These are phyloP conservation scores for Campylomormyrus numenius DNA, from an alignment of 2,113 vertebrate genomes.

Conservation along the genomic window DNA sequence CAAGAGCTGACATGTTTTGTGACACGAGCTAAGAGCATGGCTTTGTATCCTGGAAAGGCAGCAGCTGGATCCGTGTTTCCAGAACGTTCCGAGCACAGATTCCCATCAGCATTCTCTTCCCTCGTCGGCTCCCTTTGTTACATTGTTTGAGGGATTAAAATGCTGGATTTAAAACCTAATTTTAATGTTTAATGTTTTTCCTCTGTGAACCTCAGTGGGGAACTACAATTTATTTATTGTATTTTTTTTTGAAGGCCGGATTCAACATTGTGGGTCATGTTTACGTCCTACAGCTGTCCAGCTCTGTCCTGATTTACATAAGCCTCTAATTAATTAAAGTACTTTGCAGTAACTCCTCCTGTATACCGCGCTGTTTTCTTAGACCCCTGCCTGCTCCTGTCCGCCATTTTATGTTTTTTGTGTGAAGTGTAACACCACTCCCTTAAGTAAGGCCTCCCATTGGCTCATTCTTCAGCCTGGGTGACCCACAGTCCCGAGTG, in stretches of 20 bases:
- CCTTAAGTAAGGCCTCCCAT: neutral
- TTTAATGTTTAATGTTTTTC: neutral
- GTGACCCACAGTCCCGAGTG: neutral
- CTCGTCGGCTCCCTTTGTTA: slow-evolving; percentile 2
- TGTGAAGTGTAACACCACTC: neutral
- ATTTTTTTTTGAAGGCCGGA: neutral
- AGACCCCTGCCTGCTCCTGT: neutral
- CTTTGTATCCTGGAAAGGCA: slow-evolving; percentile 19
- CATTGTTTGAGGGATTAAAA: slow-evolving; percentile 20
- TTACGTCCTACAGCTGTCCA: neutral
- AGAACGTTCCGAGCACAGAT: neutral
- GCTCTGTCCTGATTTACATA: neutral
- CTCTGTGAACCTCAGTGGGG: neutral
- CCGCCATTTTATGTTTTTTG: neutral
- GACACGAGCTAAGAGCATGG: slow-evolving; percentile 10
- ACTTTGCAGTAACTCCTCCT: neutral
- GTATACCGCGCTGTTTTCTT: neutral
- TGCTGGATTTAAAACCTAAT: slow-evolving; percentile 24
- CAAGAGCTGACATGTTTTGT: neutral
- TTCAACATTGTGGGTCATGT: neutral
- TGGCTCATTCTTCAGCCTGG: neutral
- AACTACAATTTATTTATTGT: neutral
- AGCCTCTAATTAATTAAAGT: neutral
- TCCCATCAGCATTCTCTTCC: neutral
- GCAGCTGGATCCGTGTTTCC: neutral